phyloP scores from a whole-genome alignment of 2,888 invertebrate genomes.

The Rhingia rostrata region DNA sequence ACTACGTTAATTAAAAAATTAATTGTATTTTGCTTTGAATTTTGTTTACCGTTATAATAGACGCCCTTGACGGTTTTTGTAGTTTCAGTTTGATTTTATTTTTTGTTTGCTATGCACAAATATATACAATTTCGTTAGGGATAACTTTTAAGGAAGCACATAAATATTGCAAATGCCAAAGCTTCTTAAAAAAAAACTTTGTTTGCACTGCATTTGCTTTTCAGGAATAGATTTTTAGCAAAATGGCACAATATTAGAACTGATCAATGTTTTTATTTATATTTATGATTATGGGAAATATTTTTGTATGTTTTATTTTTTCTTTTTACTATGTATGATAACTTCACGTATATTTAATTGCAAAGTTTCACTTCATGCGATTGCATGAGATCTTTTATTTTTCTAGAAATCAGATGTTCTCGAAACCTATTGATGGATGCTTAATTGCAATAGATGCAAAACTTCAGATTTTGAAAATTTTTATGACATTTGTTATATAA shows the following conservation, averaged over 20 bases:
- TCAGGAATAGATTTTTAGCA: neutral
- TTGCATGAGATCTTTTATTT: too few species aligned
- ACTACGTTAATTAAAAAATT: constrained; percentile 32
- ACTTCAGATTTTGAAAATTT: too few species aligned
- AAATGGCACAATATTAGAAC: neutral
- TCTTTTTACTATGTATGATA: too few species aligned
- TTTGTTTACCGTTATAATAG: constrained; percentile 16
- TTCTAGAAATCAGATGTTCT: too few species aligned
- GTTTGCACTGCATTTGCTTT: constrained; percentile 54
- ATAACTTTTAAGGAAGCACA: constrained; percentile 30
- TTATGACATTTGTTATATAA: too few species aligned
- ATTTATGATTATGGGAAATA: too few species aligned
- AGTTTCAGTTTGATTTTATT: constrained; percentile 11
- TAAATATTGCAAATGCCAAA: constrained; percentile 17
- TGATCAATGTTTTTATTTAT: neutral
- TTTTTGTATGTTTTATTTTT: too few species aligned
- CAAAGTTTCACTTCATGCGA: too few species aligned
- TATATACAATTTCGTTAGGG: neutral
- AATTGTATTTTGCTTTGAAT: constrained; percentile 55
- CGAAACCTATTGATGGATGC: too few species aligned
- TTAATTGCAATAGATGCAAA: too few species aligned
- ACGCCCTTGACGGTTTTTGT: constrained; percentile 39
- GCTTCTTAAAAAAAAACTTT: constrained; percentile 15
- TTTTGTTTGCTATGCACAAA: constrained; percentile 17
- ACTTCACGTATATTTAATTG: too few species aligned